Evolutionary conservation across 2,113 vertebrate species (phyloP).

Genomic region (Cheirogaleus medius): DNA sequence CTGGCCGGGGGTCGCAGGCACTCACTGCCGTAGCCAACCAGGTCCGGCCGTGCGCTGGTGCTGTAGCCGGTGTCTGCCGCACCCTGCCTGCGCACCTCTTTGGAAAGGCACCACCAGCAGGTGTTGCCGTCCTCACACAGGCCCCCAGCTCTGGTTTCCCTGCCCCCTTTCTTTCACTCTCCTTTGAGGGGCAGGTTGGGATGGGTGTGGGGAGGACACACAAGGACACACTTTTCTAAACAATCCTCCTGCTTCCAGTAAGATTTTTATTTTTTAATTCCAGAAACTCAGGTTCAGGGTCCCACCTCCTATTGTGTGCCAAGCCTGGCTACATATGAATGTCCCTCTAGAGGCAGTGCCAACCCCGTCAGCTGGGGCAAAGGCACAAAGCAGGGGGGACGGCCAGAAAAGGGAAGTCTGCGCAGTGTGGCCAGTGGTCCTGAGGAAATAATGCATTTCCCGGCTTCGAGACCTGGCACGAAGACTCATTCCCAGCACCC

Average conservation of each 20-base stretch:
- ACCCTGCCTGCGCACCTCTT: background rate
- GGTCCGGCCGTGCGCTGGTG: background rate
- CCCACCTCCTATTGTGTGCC: background rate
- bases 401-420: no score
- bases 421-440: accelerated
- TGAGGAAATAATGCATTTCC: accelerated
- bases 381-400: background rate
- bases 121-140: background rate
- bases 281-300: background rate
- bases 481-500: no score
- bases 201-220: background rate
- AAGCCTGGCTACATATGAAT: background rate
- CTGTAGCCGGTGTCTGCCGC: background rate
- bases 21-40: background rate
- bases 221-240: background rate
- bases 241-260: background rate
- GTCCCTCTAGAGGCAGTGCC: background rate
- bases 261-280: background rate
- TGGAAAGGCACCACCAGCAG: background rate
- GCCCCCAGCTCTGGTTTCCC: background rate
- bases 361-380: background rate
- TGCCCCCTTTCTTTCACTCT: background rate
- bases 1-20: background rate
- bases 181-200: background rate
- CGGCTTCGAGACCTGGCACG: background rate